Conservation (phyloP, 2,797 vertebrate genomes). For the Phalloptychus januarius region DNA sequence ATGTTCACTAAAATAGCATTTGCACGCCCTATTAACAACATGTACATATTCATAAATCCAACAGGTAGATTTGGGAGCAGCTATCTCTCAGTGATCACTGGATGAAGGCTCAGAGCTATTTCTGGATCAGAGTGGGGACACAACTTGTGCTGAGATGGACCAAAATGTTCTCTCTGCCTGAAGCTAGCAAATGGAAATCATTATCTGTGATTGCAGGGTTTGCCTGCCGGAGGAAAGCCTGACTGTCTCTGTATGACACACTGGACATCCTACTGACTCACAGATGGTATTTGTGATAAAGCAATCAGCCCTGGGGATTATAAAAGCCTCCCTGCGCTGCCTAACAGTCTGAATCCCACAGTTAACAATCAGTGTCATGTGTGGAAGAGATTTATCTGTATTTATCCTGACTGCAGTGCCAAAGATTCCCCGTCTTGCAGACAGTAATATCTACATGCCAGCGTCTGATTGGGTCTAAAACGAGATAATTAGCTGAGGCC, state of each 20-base stretch:
- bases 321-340: slow-evolving; percentile 20
- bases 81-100: slow-evolving; percentile 15
- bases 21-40: not conserved
- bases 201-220: slow-evolving; percentile 71
- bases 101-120: slow-evolving; percentile 31
- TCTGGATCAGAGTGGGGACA: slow-evolving; percentile 27
- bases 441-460: slow-evolving; percentile 32
- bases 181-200: slow-evolving; percentile 68
- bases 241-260: slow-evolving; percentile 46
- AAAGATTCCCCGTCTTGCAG: slow-evolving; percentile 32
- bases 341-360: slow-evolving; percentile 33
- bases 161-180: slow-evolving; percentile 38
- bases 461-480: slow-evolving; percentile 53
- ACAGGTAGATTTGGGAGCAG: slow-evolving; percentile 3
- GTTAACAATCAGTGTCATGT: slow-evolving; percentile 40
- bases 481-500: slow-evolving; percentile 52
- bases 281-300: slow-evolving; percentile 68
- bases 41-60: slow-evolving; percentile 19
- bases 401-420: slow-evolving; percentile 26
- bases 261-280: slow-evolving; percentile 43
- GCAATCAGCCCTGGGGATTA: slow-evolving; percentile 39
- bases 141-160: slow-evolving; percentile 43
- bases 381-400: slow-evolving; percentile 37
- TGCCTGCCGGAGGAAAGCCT: slow-evolving; percentile 51
- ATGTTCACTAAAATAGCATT: not conserved